phyloP scores from a whole-genome alignment of 2,888 invertebrate species.

The Ennomos fuscantarius region DNA sequence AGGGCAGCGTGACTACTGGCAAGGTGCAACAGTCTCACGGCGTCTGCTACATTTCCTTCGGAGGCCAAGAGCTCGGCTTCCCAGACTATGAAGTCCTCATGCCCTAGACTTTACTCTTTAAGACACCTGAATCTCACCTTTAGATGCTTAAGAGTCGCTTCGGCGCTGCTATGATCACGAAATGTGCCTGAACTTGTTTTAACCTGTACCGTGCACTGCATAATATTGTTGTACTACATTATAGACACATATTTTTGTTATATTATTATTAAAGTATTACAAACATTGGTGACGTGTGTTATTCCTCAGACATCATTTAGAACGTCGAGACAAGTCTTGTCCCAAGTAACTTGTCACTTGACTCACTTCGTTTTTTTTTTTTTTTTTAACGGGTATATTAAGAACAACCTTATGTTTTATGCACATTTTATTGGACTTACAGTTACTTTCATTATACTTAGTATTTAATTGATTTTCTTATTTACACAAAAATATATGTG shows the following conservation, averaged over 20 bases:
- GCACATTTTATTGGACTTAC: no score
- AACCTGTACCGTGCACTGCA: slow-evolving; percentile 51
- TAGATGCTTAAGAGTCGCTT: slow-evolving; percentile 40
- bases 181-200: slow-evolving; percentile 46
- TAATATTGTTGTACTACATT: slow-evolving; percentile 44
- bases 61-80: slow-evolving; percentile 91
- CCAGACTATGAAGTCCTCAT: slow-evolving; percentile 92
- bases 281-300: slow-evolving; percentile 11
- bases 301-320: neutral
- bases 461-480: no score
- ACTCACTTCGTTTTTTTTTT: no score
- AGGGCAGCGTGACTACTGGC: slow-evolving; percentile 91
- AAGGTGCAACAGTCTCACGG: slow-evolving; percentile 94
- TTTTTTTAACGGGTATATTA: no score
- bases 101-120: slow-evolving; percentile 47
- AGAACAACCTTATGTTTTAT: no score
- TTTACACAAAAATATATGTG: no score
- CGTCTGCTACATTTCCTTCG: slow-evolving; percentile 93
- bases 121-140: slow-evolving; percentile 17
- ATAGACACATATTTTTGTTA: slow-evolving; percentile 45
- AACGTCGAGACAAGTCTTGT: no score
- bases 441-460: no score
- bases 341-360: no score
- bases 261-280: slow-evolving; percentile 39
- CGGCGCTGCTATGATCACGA: slow-evolving; percentile 30